Conservation (phyloP, 2,113 vertebrate species). For the Mixornis gularis region DNA sequence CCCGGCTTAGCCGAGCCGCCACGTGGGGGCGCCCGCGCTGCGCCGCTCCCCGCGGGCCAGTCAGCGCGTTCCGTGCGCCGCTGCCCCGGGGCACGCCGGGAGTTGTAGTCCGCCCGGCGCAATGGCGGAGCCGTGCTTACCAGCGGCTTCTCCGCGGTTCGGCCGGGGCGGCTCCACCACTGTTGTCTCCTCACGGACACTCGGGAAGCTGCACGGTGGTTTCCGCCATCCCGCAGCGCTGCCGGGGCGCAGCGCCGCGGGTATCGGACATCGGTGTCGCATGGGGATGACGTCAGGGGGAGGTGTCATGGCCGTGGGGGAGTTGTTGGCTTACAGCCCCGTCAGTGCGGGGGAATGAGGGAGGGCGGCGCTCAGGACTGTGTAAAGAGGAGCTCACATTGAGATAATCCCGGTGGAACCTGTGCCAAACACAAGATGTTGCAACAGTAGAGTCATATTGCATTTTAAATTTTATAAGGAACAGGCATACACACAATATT, state of each 20-base stretch:
- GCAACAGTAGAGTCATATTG: neutral
- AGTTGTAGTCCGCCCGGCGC: neutral
- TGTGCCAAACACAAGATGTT: neutral
- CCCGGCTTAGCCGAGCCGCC: neutral
- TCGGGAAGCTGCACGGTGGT: neutral
- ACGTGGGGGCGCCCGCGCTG: neutral
- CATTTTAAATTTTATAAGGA: neutral
- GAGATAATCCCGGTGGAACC: neutral
- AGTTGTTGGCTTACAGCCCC: fast-evolving
- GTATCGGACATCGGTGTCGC: fast-evolving
- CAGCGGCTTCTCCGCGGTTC: neutral
- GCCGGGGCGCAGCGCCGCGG: neutral
- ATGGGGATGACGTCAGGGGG: neutral
- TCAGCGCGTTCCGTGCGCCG: neutral
- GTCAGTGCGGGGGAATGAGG: neutral
- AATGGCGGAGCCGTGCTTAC: fast-evolving
- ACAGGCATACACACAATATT: neutral
- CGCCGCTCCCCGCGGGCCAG: neutral
- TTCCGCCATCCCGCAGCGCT: no score
- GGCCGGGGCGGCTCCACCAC: fast-evolving
- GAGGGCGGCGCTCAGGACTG: fast-evolving
- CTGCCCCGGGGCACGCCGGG: neutral
- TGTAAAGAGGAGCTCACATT: fast-evolving
- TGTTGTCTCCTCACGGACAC: neutral
- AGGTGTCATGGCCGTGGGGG: neutral